Conservation (phyloP, 1,140 invertebrate species). For the Samia ricini region DNA sequence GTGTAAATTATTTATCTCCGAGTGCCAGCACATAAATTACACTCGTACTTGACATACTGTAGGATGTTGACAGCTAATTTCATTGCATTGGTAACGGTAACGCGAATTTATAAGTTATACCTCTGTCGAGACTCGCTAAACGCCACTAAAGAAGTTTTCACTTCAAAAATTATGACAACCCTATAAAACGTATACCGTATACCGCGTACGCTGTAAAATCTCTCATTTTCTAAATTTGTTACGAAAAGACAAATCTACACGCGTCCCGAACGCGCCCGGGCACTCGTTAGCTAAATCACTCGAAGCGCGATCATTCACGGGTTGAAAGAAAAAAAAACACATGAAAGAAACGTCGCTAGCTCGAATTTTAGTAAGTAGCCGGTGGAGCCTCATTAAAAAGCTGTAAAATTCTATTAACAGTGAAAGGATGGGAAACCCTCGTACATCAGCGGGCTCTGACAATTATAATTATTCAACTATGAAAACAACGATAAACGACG, state of each 20-base stretch:
- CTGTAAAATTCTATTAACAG: constrained; percentile 65
- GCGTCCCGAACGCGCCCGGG: constrained; percentile 56
- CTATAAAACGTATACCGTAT: not conserved
- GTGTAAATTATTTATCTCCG: no score
- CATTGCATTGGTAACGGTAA: no score
- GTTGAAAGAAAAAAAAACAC: constrained; percentile 49
- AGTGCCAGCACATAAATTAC: no score
- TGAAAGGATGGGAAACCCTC: constrained; percentile 26
- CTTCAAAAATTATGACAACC: no score
- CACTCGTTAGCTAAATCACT: constrained; percentile 71
- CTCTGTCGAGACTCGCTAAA: no score
- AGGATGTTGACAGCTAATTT: no score
- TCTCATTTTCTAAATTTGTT: constrained; percentile 76
- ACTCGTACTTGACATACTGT: no score
- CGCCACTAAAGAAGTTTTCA: no score
- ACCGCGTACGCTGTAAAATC: constrained; percentile 47
- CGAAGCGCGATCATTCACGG: constrained; percentile 63
- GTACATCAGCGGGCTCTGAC: no score
- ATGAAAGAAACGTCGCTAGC: constrained; percentile 58
- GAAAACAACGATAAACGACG: no score
- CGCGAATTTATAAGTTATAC: no score
- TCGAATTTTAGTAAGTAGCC: constrained; percentile 65
- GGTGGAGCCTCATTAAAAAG: constrained; percentile 70
- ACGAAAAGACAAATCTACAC: constrained; percentile 72
- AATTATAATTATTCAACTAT: no score